Conservation (phyloP, 2,797 vertebrate species). For the Pipistrellus pygmaeus region DNA sequence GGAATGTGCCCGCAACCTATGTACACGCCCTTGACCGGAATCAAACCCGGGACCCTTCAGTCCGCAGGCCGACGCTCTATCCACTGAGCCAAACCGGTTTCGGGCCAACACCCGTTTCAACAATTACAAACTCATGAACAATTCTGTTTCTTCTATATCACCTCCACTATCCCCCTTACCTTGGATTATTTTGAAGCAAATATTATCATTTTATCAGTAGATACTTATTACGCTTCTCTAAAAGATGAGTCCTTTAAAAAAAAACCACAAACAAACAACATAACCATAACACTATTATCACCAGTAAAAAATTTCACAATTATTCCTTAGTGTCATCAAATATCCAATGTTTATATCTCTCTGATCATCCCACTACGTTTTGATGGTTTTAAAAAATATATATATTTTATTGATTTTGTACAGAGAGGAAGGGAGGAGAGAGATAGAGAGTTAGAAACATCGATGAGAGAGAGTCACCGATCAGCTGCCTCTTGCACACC, state of each 20-base stretch:
- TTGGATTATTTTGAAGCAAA: background rate
- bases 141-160: background rate
- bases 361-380: background rate
- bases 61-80: too few relatives aligned
- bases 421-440: too few relatives aligned
- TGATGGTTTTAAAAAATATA: background rate
- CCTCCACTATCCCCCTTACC: background rate
- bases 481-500: too few relatives aligned
- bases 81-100: too few relatives aligned
- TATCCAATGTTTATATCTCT: background rate
- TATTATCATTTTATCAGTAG: constrained; percentile 11
- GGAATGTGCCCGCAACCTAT: too few relatives aligned
- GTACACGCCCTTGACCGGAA: too few relatives aligned
- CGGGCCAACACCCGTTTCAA: background rate
- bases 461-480: too few relatives aligned
- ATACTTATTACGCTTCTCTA: background rate
- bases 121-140: background rate
- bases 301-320: background rate
- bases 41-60: too few relatives aligned
- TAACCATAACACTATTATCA: background rate
- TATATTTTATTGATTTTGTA: too few relatives aligned
- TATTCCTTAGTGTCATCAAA: background rate
- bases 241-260: background rate
- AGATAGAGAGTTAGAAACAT: too few relatives aligned
- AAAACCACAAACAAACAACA: background rate